Percentiles rank a stretch among this genome's conserved stretches.
Evolutionary conservation across 2,888 invertebrate species (phyloP).

Genomic region (Strigamia transsilvanica): DNA sequence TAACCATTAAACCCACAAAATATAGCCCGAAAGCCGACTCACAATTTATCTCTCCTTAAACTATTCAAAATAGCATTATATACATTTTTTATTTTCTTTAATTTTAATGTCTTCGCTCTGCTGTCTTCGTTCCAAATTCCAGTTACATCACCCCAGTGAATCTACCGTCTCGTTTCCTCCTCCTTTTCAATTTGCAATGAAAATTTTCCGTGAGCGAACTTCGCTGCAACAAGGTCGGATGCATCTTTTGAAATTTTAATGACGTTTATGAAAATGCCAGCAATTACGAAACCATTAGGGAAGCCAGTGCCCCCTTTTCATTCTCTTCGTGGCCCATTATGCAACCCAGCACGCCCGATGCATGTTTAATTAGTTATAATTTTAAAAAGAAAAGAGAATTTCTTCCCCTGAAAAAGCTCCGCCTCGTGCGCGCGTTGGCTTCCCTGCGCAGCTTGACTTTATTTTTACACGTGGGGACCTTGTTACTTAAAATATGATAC

Average conservation of each 20-base stretch:
- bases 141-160: background rate
- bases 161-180: background rate
- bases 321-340: constrained; percentile 21
- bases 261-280: constrained; percentile 30
- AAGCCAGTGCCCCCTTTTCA: constrained; percentile 16
- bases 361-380: constrained; percentile 16
- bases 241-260: constrained; percentile 30
- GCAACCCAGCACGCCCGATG: constrained; percentile 20
- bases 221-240: constrained; percentile 1
- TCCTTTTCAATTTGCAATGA: constrained; percentile 4
- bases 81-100: too few species aligned
- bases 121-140: background rate
- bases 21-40: too few species aligned
- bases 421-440: background rate
- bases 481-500: too few species aligned
- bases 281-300: constrained; percentile 26
- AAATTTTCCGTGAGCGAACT: background rate
- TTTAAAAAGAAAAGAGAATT: background rate
- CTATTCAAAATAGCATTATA: too few species aligned
- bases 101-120: too few species aligned
- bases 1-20: too few species aligned
- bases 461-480: background rate
- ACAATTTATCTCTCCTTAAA: too few species aligned
- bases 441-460: background rate
- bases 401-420: background rate